Conservation (phyloP, 2,113 vertebrate genomes). For the Elephas maximus region DNA sequence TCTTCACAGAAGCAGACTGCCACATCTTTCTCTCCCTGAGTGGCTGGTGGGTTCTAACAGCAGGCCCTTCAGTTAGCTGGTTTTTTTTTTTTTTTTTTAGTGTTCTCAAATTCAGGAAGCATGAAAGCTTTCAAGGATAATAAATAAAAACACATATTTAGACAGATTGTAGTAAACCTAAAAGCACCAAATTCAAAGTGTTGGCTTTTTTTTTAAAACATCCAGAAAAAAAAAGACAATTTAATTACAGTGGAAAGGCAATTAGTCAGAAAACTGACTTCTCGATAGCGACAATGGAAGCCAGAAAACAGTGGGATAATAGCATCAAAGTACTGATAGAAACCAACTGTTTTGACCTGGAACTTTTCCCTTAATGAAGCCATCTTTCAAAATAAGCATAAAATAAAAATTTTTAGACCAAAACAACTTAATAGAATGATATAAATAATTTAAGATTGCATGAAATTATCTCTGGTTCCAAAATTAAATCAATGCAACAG, state of each 20-base stretch:
- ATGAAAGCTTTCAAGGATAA: background rate
- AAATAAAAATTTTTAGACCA: background rate
- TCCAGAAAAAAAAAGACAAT: background rate
- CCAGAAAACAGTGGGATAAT: background rate
- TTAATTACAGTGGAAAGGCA: background rate
- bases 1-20: too few species aligned
- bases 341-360: background rate
- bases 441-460: background rate
- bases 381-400: background rate
- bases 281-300: background rate
- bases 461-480: background rate
- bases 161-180: background rate
- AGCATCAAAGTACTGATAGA: background rate
- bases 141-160: background rate
- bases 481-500: background rate
- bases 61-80: too few species aligned
- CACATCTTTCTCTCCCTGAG: too few species aligned
- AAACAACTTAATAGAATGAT: background rate
- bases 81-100: background rate
- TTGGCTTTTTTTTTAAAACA: background rate
- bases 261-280: background rate
- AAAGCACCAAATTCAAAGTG: constrained; percentile 1
- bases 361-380: constrained; percentile 7
- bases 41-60: too few species aligned
- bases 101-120: background rate